Conservation (phyloP, 1,140 invertebrate species). For the Procambarus virginalis region DNA sequence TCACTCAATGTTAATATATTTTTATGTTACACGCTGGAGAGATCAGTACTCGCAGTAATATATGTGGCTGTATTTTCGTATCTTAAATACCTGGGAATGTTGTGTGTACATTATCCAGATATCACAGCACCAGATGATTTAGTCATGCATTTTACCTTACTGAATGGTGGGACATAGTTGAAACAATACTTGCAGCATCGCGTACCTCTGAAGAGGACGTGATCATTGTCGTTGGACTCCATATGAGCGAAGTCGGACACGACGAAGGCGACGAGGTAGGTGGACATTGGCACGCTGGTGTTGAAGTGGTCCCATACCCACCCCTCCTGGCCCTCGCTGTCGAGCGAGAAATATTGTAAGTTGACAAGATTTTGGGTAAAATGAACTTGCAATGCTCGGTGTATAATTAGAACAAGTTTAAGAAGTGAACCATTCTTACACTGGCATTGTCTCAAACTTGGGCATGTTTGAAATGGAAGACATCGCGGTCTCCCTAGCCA, state of each 20-base stretch:
- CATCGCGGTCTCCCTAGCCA: slow-evolving; percentile 81
- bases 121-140: no score
- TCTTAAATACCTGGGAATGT: no score
- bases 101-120: no score
- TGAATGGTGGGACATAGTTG: no score
- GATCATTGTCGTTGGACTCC: neutral
- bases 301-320: slow-evolving; percentile 47
- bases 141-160: no score
- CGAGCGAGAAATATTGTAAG: neutral
- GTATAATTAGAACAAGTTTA: no score
- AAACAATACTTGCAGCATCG: neutral
- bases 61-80: no score
- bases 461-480: slow-evolving; percentile 89
- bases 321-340: slow-evolving; percentile 4
- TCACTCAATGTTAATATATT: no score
- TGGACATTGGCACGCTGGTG: slow-evolving; percentile 31
- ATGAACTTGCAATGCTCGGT: no score
- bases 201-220: slow-evolving; percentile 3
- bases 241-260: neutral
- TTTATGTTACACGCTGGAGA: no score
- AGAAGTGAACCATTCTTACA: slow-evolving; percentile 57
- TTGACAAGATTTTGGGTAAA: no score
- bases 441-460: slow-evolving; percentile 67
- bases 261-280: slow-evolving; percentile 29
- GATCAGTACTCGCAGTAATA: no score